Evolutionary conservation across 2,113 vertebrate species (phyloP), one percentile per base, ranked within the genome.

Genomic region (Nyctibius bracteatus): DNA sequence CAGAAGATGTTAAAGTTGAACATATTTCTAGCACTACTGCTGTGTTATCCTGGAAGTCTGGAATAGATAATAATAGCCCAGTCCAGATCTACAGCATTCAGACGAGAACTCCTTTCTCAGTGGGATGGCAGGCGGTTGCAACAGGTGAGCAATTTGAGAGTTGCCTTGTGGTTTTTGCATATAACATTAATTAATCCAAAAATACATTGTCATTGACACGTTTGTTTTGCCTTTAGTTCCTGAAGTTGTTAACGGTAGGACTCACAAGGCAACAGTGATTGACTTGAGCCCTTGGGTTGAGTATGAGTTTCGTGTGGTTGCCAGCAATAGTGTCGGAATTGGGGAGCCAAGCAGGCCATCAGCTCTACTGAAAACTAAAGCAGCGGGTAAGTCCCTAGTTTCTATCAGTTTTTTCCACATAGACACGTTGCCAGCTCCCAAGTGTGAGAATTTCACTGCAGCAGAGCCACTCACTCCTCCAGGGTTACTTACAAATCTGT

Each of bases 201-300:
- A 59, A 8, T 1, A 13, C 19, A 30, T 10, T 21, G 19, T 3
- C 7, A 5, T 25, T 68, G 72, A 47, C 19, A 1, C 25, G 17
- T 46, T 37, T 31, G 2, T 52, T 55, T 91, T 95, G 7, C 72
- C 63, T 96, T 81, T 87, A 99, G 99, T 98, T 96, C 99, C 99
- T 21, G 99, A 99, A 96, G 97, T 99, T 77, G 97, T 99, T 54
- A 98, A 93, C 39, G 99, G 99, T 37, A 98, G 97, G 72, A 99
- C 97, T 28, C 97, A 98, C 97, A 98, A 98, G 87, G 98, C 99
- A 82, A 99, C 98, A 4, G 99, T 99, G 87, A 98, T 98, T 79
- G 99, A 99, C 87, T 97, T 99, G 80, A 99, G 97, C 95, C 99
- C 99, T 43, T 99, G 99, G 99, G 98, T 99, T 51, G 99, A 99